Conservation (phyloP, 2,888 invertebrate species). For the Ectemnius continuus region DNA sequence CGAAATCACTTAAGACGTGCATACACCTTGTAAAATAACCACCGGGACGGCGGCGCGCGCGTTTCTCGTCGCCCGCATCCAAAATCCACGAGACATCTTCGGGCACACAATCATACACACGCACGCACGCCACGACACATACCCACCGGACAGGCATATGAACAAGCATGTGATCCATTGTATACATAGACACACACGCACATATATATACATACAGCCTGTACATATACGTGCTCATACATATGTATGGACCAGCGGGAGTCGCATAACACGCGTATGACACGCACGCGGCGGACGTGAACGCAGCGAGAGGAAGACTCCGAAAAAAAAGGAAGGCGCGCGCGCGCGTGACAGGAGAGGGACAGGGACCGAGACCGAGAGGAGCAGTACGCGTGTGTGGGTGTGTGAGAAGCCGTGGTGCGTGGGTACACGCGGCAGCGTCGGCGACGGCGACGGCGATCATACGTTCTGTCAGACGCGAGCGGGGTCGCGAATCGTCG, state of each 20-base stretch:
- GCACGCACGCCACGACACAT: conserved; percentile 31
- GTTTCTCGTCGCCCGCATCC: conserved; percentile 45
- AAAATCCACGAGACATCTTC: background rate
- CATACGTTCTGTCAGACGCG: conserved; percentile 14
- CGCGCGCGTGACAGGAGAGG: conserved; percentile 1
- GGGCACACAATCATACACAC: conserved; percentile 44
- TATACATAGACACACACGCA: conserved; percentile 35
- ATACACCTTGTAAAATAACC: conserved; percentile 75
- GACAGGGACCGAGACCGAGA: background rate
- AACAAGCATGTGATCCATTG: conserved; percentile 15
- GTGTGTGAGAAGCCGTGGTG: background rate
- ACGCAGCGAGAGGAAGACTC: background rate
- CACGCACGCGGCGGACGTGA: background rate
- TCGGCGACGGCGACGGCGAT: too few species aligned
- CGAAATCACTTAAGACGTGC: conserved; percentile 75
- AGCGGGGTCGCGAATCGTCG: conserved; percentile 28
- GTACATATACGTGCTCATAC: conserved; percentile 20
- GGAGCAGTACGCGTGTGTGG: background rate
- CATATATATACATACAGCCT: conserved; percentile 32
- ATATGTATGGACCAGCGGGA: conserved; percentile 31
- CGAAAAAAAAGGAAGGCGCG: background rate
- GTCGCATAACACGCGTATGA: conserved; percentile 17
- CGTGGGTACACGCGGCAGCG: conserved; percentile 19
- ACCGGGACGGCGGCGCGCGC: conserved; percentile 67
- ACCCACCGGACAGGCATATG: conserved; percentile 30